Conservation (phyloP, 2,888 invertebrate genomes). For the Alloscopus bannaensis region DNA sequence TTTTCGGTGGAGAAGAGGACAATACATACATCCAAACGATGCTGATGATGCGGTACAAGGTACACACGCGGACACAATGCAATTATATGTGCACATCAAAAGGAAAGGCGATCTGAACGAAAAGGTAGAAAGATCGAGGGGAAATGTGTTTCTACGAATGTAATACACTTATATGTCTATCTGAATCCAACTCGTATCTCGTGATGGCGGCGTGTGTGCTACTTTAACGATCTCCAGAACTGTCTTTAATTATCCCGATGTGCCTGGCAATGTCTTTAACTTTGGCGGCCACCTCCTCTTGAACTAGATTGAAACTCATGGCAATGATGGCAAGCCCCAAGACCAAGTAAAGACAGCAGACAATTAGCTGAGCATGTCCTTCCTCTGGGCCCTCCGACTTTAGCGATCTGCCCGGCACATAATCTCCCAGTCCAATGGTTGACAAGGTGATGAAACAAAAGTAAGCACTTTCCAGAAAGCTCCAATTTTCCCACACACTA, state of each 20-base stretch:
- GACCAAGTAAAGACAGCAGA: slow-evolving; percentile 87
- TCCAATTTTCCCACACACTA: slow-evolving; percentile 85
- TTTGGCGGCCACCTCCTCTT: slow-evolving; percentile 86
- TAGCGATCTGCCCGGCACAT: slow-evolving; percentile 79
- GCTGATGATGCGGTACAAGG: no score
- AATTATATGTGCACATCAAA: slow-evolving; percentile 26
- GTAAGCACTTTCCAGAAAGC: slow-evolving; percentile 87
- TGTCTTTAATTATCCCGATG: slow-evolving; percentile 81
- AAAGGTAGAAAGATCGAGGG: slow-evolving; percentile 5
- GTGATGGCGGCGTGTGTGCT: neutral
- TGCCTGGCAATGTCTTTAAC: slow-evolving; percentile 84
- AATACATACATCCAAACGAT: no score
- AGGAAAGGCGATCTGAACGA: slow-evolving; percentile 45
- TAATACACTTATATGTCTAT: neutral
- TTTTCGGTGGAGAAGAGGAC: no score
- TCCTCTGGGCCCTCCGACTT: slow-evolving; percentile 69
- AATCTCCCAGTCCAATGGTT: slow-evolving; percentile 85
- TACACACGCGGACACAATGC: no score
- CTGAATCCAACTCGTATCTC: neutral
- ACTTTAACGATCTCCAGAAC: slow-evolving; percentile 58
- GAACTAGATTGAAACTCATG: slow-evolving; percentile 89
- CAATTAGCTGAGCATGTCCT: slow-evolving; percentile 84
- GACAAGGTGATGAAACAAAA: slow-evolving; percentile 90
- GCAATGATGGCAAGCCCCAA: slow-evolving; percentile 88
- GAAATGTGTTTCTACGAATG: neutral